Evolutionary conservation across 2,888 invertebrate genomes (phyloP), one percentile per base, ranked within the genome.

Genomic region (Drosophila fungiperda): DNA sequence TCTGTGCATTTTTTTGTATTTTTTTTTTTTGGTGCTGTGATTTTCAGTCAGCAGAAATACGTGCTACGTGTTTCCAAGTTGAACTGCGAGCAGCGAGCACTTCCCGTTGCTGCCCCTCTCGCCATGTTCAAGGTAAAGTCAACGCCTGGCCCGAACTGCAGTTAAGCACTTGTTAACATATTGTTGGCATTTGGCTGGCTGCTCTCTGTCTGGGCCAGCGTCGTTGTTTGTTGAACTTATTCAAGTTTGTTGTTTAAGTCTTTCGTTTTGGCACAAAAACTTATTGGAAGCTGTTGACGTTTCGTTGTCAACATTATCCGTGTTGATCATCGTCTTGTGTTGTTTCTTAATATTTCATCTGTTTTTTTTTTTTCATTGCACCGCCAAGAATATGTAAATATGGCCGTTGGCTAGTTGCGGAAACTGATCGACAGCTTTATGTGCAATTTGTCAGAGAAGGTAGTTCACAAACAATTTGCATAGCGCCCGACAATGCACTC

Each of bases 111-210:
- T 35, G 49, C 23, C 58, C 52, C 50, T 67, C 57, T 62, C 52
- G 61, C 54, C 55, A 29, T 42, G 64, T 76, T 84, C 83, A 84
- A 84, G 83, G 83, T 84, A 70, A 87, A 87, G 80, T 73, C 82
- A 87, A 82, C 83, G 83, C 86, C 81, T 79, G 82, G 63, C 63
- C 52, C 55, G 73, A 74, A 76, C 66, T 83, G 80, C 82, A 82
- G 87, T 89, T 90, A 90, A 90, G 86, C 84, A 86, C 90, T 90
- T 90, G 90, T 90, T 90, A 90, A 90, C 90, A 90, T 86, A 89
- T 78, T 84, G 89, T 89, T 86, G 89, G 90, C 89, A 89, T 83
- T 88, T 86, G 79, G 79, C 49, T 40, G 61, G 70, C 78, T 48
- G 63, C 64, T 29, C 57, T 60, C 64, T 60, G 76, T 38, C 57